A percentile compares a stretch with the other conserved stretches of the same genome.
Conservation (phyloP, 2,888 invertebrate species). For the Yponomeuta plumbellus region DNA sequence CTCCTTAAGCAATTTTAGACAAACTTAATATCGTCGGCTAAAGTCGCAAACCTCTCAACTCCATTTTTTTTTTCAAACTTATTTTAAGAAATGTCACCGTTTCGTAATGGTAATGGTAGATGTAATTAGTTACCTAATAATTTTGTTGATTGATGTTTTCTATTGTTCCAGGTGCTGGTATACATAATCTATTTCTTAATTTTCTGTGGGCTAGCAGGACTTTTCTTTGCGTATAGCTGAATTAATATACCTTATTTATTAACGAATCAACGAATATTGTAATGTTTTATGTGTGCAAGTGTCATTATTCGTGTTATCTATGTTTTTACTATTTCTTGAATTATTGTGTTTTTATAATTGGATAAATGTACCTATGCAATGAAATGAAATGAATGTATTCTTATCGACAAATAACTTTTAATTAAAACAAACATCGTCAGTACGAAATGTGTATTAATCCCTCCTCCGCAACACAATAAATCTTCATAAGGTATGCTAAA, state of each 20-base stretch:
- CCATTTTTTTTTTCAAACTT: too few species aligned
- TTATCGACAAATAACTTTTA: background rate
- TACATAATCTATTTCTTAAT: slow-evolving; percentile 20
- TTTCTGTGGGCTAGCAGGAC: slow-evolving; percentile 19
- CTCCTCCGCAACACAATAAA: background rate
- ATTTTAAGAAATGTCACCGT: too few species aligned
- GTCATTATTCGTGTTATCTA: too few species aligned
- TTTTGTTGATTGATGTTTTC: background rate
- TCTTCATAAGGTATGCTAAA: background rate
- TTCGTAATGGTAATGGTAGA: too few species aligned
- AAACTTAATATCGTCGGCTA: too few species aligned
- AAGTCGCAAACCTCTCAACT: too few species aligned
- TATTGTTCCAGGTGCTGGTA: slow-evolving; percentile 25
- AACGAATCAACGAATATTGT: slow-evolving; percentile 3
- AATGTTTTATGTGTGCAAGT: slow-evolving; percentile 1
- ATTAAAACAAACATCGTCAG: slow-evolving; percentile 9
- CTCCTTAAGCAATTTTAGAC: too few species aligned
- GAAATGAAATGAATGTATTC: too few species aligned
- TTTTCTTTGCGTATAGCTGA: background rate
- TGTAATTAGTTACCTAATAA: too few species aligned
- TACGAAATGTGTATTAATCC: background rate
- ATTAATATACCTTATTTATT: background rate
- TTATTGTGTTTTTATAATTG: background rate
- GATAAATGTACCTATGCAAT: too few species aligned
- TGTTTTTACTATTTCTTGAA: background rate